A percentile compares a stretch with the other conserved stretches of the same genome.
phyloP scores from a whole-genome alignment of 2,113 vertebrate species.

The Puffinus mauretanicus region DNA sequence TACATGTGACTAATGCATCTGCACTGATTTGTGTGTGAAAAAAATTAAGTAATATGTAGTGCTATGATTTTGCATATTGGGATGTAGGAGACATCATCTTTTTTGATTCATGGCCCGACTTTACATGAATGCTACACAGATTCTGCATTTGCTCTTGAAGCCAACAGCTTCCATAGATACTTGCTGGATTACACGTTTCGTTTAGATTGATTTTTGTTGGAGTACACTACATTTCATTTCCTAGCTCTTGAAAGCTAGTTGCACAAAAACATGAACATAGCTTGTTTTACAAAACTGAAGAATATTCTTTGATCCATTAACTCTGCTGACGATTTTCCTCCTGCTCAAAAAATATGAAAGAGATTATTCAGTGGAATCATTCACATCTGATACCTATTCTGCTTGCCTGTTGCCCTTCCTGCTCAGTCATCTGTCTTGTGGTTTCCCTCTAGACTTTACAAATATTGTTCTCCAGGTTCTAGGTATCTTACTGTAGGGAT shows the following conservation, averaged over 20 bases:
- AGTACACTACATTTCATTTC: conserved; percentile 62
- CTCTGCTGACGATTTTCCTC: neutral
- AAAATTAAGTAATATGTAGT: neutral
- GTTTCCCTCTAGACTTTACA: neutral
- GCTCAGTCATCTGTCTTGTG: neutral
- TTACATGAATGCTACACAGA: neutral
- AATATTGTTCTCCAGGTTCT: neutral
- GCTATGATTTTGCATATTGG: conserved; percentile 18
- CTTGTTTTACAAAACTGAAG: neutral
- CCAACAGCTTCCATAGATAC: neutral
- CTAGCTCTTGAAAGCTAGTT: conserved; percentile 9
- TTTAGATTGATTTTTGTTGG: neutral
- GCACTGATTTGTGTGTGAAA: conserved; percentile 29
- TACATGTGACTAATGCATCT: neutral
- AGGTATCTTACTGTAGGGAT: neutral
- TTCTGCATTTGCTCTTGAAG: neutral
- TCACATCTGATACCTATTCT: neutral
- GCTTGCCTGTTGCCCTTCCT: neutral
- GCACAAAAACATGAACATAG: neutral
- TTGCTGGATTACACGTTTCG: neutral
- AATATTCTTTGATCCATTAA: neutral
- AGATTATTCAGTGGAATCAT: neutral
- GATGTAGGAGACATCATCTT: neutral
- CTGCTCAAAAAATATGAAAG: neutral
- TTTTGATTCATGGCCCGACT: neutral